Evolutionary conservation across 2,888 invertebrate species (phyloP), one percentile per base, ranked within the genome.

Genomic region (Piscicola geometra): DNA sequence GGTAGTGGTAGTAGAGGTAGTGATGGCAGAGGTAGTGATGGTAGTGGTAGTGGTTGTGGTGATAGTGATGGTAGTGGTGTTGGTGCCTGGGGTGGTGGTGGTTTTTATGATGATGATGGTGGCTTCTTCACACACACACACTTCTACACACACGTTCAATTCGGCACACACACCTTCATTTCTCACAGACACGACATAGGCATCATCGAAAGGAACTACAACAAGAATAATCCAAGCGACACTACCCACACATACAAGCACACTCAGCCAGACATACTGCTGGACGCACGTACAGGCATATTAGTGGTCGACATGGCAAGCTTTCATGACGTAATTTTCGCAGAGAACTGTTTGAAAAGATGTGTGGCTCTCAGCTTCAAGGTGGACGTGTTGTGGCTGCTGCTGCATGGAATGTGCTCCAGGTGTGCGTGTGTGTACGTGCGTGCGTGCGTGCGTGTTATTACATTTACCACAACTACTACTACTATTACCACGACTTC

Each of bases 211-310:
- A 9, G 60, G n/a, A 56, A 56, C 25, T 56, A 56, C 25, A n/a
- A 56, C 60, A 56, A 56, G n/a, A n/a, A n/a, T n/a, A n/a, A n/a
- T n/a, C n/a, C n/a, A n/a, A n/a, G n/a, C n/a, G n/a, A n/a, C n/a
- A n/a, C n/a, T n/a, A n/a, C n/a, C n/a, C n/a, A 56, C n/a, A 56
- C 25, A 25, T 5, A 25, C 60, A 56, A 21, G n/a, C 12, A 5
- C n/a, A 56, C n/a, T 15, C 60, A 56, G 5, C 60, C 60, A 56
- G 60, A 56, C 60, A 56, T 56, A 56, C 60, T 56, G 12, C n/a
- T 56, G n/a, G 60, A 56, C 60, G 25, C 60, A 56, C 60, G 60
- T n/a, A 56, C 21, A 25, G 60, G 60, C 21, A 56, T 56, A 18
- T n/a, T 56, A 21, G 21, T 56, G 3, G 5, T 56, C 5, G n/a